Evolutionary conservation across 2,113 vertebrate genomes (phyloP), one percentile per base, ranked within the genome.

Genomic region (Pachycephala philippinensis): DNA sequence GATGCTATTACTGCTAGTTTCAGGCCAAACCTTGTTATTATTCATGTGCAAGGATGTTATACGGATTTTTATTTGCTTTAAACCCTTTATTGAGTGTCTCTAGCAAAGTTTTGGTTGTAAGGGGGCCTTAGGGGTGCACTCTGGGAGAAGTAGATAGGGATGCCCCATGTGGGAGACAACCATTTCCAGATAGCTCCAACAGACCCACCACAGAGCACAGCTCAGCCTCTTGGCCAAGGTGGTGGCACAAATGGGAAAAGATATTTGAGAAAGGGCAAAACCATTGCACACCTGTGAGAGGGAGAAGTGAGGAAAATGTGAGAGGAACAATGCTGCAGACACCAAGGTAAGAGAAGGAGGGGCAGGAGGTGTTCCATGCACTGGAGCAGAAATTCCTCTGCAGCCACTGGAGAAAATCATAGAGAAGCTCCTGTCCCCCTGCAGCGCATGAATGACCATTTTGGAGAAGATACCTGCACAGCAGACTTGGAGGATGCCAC

Each of bases 141-240:
- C 22, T 54, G 42, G 45, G 59, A 59, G 42, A 28, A 68, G 7
- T 5, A 8, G 15, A 15, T 1, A 1, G 30, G 18, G 8, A 31
- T 66, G 12, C 7, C 21, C 5, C 1, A 2, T 30, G 14, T 21
- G 1, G 3, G 31, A 71, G 21, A 15, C 2, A 13, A 27, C 3
- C 0, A 2, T 7, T 45, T 79, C 33, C 17, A 42, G 22, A 22
- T 1, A 3, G 10, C 27, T 56, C 27, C 33, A 56, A 10, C 3
- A 2, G 10, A 75, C 30, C 4, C 20, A 31, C 10, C 3, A 3
- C 24, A 74, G 16, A 11, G 24, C 27, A 56, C 2, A 9, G 33
- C 17, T 45, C 49, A 33, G 9, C 15, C 24, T 28, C 13, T 15
- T 20, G 30, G 15, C 7, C 7, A 54, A 40, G 59, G 17, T 14